Conservation (phyloP, 2,113 vertebrate genomes). For the Halichoerus grypus region DNA sequence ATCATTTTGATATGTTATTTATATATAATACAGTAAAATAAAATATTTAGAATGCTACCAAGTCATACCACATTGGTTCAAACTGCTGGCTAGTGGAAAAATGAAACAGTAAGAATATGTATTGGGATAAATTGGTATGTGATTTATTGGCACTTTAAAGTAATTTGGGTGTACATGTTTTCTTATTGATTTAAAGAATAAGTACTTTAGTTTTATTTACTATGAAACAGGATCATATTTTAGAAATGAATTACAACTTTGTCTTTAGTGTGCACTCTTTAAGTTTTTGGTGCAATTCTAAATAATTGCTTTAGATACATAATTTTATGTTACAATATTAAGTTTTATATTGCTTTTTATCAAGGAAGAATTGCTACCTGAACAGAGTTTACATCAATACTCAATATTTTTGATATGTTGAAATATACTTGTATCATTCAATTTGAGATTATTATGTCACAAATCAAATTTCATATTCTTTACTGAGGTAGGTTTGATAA, state of each 20-base stretch:
- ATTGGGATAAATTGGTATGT: slow-evolving; percentile 57
- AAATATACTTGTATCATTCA: slow-evolving; percentile 69
- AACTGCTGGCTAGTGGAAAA: slow-evolving; percentile 44
- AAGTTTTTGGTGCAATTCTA: slow-evolving; percentile 72
- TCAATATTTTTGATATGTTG: slow-evolving; percentile 71
- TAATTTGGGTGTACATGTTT: slow-evolving; percentile 26
- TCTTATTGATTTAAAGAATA: slow-evolving; percentile 52
- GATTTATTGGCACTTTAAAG: slow-evolving; percentile 64
- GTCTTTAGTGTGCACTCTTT: slow-evolving; percentile 65
- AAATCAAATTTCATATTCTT: slow-evolving; percentile 63
- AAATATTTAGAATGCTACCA: slow-evolving; percentile 64
- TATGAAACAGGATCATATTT: slow-evolving; percentile 66
- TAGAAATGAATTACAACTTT: slow-evolving; percentile 74
- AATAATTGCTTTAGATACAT: slow-evolving; percentile 55
- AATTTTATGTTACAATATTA: slow-evolving; percentile 63
- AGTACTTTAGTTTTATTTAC: slow-evolving; percentile 81
- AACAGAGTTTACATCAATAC: slow-evolving; percentile 68
- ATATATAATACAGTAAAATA: slow-evolving; percentile 58
- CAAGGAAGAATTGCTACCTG: slow-evolving; percentile 61
- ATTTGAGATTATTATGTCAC: slow-evolving; percentile 71
- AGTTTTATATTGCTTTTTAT: slow-evolving; percentile 71
- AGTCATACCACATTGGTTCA: slow-evolving; percentile 33
- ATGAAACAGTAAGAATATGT: slow-evolving; percentile 50
- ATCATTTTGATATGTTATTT: slow-evolving; percentile 61
- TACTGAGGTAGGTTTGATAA: slow-evolving; percentile 68